phyloP scores from a whole-genome alignment of 2,797 vertebrate species.

The Hyperoplus immaculatus region DNA sequence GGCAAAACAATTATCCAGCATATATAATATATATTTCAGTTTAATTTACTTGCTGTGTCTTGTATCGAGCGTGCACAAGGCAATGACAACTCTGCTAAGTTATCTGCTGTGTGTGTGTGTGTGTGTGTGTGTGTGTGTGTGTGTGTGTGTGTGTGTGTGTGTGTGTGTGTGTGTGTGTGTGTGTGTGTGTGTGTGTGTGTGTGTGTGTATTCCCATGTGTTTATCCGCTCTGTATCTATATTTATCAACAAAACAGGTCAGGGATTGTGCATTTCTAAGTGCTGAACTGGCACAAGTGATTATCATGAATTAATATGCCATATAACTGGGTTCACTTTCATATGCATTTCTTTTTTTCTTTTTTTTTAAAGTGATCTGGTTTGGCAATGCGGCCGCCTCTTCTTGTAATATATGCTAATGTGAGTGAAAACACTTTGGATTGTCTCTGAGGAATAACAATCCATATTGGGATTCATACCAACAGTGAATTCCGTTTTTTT shows the following conservation, averaged over 20 bases:
- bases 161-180: conserved; percentile 8
- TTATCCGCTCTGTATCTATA: conserved; percentile 56
- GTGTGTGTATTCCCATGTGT: conserved; percentile 28
- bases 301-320: conserved; percentile 82
- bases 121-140: conserved; percentile 11
- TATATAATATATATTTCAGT: conserved; percentile 61
- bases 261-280: conserved; percentile 59
- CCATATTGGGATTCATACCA: conserved; percentile 65
- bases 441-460: conserved; percentile 79
- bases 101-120: conserved; percentile 31
- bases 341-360: conserved; percentile 76
- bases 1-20: conserved; percentile 75
- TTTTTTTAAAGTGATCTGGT: conserved; percentile 72
- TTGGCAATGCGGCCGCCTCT: conserved; percentile 69
- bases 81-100: conserved; percentile 60
- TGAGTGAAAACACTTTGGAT: conserved; percentile 76
- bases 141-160: conserved; percentile 7
- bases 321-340: conserved; percentile 78
- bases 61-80: conserved; percentile 35
- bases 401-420: conserved; percentile 83
- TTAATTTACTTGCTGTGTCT: conserved; percentile 66
- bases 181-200: neutral
- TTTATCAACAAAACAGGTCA: conserved; percentile 67
- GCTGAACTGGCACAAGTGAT: conserved; percentile 74
- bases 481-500: conserved; percentile 42